Conservation (phyloP, 2,797 vertebrate genomes). For the Cirrhinus mrigala region DNA sequence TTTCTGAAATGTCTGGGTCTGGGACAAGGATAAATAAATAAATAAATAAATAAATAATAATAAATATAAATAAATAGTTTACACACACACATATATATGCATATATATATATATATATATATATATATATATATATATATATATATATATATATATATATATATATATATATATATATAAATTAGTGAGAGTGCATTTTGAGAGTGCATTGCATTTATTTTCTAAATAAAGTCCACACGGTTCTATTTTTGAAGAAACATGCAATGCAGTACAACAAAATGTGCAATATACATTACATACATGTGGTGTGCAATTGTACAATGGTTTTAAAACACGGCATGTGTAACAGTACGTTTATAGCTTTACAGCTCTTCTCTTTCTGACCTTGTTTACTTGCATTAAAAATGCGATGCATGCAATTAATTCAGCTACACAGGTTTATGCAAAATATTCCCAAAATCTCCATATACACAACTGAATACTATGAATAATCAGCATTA, state of each 20-base stretch:
- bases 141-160: no score
- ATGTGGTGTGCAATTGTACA: neutral
- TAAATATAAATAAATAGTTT: no score
- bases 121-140: no score
- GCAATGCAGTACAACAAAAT: neutral
- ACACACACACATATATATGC: no score
- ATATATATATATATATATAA: neutral
- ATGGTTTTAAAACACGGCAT: neutral
- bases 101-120: no score
- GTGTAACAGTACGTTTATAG: neutral
- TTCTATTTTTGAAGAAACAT: neutral
- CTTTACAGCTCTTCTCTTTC: neutral
- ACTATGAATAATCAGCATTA: neutral
- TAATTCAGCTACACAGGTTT: neutral
- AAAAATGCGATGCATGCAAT: neutral
- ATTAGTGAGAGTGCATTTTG: neutral
- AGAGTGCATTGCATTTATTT: neutral
- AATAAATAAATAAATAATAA: no score
- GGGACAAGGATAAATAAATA: no score
- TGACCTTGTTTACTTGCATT: conserved; percentile 6
- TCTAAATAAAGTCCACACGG: neutral
- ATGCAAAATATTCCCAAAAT: neutral
- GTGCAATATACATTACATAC: neutral
- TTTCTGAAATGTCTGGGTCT: no score
- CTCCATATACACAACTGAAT: neutral